Base-by-base conservation (phyloP, 92 coral and sea anemone genomes). In the Palythoa heliodiscus region DNA sequence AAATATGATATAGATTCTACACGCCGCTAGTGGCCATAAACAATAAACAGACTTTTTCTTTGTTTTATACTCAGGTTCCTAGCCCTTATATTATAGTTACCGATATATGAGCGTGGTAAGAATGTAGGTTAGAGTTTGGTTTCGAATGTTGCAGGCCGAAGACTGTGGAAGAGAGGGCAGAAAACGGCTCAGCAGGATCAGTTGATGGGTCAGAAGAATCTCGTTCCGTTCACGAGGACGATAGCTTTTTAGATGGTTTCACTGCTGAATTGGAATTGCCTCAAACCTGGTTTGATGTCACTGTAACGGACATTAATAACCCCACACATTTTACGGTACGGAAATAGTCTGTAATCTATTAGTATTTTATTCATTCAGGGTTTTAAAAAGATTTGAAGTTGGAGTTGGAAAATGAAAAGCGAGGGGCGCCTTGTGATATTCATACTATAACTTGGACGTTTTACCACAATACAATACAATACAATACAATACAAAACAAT, bases 211-310 rank as follows among this genome's bases (percentile, higher is more conserved):
- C 76, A 12, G 82, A 88, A 35, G 88, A 78, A 60, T 82, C 80
- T 15, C 87, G 61, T 43, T 60, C 84, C 3, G n/a, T 52, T 66
- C 70, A 55, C 53, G 79, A 66, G 48, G 87, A 88, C 2, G 83
- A 81, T 39, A 23, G 77, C 57, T 47, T 55, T 14, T 17, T 83
- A 57, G 61, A 88, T 53, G 84, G 78, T 76, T 88, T 83, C 55
- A 85, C 89, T 20, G 83, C 90, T 67, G 91, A 88, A 20, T 22
- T 93, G 5, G 48, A 85, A 11, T 84, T 94, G 24, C 81, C 92
- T n/a, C 75, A 89, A 20, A 88, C 93, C 22, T 97, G 97, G 96
- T 89, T 92, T 84, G 99, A 97, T 75, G 88, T 97, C 16, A 82
- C 86, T 11, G 77, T 97, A 11, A 90, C 95, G 2, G 98, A 91